These are phyloP conservation scores for Diadumene lineata DNA, from an alignment of 92 coral and sea anemone genomes.

Conservation along the genomic window DNA sequence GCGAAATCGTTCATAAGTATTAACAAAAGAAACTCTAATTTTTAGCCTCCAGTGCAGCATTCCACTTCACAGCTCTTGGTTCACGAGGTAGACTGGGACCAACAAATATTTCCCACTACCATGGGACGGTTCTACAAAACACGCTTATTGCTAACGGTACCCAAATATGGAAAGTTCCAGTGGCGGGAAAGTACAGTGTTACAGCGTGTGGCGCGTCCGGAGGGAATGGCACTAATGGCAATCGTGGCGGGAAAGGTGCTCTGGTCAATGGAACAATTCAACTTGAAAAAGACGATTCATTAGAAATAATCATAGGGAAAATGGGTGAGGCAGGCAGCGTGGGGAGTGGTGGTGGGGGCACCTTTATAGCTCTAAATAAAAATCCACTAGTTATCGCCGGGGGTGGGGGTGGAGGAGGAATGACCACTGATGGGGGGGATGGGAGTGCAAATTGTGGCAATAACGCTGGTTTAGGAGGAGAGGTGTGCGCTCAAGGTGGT, in stretches of 20 bases:
- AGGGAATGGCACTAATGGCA: neutral
- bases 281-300: constrained; percentile 35
- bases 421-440: constrained; percentile 18
- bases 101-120: constrained; percentile 35
- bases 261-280: constrained; percentile 25
- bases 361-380: constrained; percentile 27
- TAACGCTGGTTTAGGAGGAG: constrained; percentile 47
- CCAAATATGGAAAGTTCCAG: constrained; percentile 65
- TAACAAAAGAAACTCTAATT: neutral
- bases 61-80: constrained; percentile 58
- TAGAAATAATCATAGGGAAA: constrained; percentile 56
- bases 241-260: constrained; percentile 47
- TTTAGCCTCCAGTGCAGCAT: constrained; percentile 11
- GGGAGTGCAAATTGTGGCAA: neutral
- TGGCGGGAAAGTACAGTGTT: constrained; percentile 40
- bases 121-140: constrained; percentile 38
- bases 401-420: constrained; percentile 79
- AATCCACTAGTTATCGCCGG: constrained; percentile 36
- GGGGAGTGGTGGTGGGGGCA: constrained; percentile 74
- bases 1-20: no score
- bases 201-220: constrained; percentile 66
- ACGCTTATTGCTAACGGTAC: constrained; percentile 41
- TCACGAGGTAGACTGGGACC: constrained; percentile 45
- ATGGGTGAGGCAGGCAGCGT: constrained; percentile 20
- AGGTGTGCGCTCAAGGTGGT: constrained; percentile 21